Base-by-base conservation (phyloP, 64 coral and sea anemone genomes). In the Exaiptasia diaphana region DNA sequence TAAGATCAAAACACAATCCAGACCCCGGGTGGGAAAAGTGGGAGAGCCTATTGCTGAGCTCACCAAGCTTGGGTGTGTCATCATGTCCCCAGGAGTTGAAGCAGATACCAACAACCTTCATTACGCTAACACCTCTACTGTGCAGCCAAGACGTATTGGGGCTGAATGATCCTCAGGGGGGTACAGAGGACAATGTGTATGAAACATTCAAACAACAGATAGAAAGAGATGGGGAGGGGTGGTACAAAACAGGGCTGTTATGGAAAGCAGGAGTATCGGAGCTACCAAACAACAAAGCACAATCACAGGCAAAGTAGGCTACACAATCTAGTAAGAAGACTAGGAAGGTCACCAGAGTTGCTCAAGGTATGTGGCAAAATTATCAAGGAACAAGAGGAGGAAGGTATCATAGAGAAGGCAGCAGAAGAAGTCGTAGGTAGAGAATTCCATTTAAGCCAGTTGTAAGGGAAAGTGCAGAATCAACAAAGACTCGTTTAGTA, bases 1-100 rank as follows among this genome's bases (percentile, higher is more conserved):
- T 10, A 90, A 82, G 58, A 90, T 90, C 15, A 82, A 82, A 27
- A 90, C 86, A 15, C 17, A 58, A 52, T 61, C 69, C 37, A 37
- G 45, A 61, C 78, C 79, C 27, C 64, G 50, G 42, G 29, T 64
- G 30, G 86, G 86, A 49, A 36, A 41, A 13, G 1, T 48, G 38
- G 52, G 64, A 14, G 65, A 89, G 49, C 67, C 86, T 25, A 48
- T 75, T 61, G 54, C 53, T 27, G 68, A 82, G 41, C 39, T 68
- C 11, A 89, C 68, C 53, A 81, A 64, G 7, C 49, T 81, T 4
- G 43, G 55, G 4, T 89, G 77, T 77, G 58, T 50, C 20, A 90
- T 90, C 3, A 54, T 90, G 77, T 82, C 87, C 5, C 63, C 86
- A 12, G 75, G 85, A 17, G 48, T 18, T 10, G 64, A 88, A 22